A percentile compares a stretch with the other conserved stretches of the same genome.
Evolutionary conservation across 2,113 vertebrate genomes (phyloP).

Genomic region (Platichthys flesus): DNA sequence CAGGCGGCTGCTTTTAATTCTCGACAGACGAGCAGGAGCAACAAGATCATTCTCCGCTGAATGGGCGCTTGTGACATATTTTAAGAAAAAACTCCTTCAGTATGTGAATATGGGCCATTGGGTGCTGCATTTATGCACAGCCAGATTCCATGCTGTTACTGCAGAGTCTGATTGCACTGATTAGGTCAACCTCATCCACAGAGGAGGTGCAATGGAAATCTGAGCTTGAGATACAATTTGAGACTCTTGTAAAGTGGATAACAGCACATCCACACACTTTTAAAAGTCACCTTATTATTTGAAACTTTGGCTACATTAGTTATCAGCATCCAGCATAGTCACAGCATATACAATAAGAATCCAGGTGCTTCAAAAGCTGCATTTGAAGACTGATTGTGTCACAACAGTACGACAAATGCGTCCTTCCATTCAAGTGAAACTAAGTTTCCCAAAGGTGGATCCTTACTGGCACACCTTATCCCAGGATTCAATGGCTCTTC

Average conservation of each 20-base stretch:
- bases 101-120: background rate
- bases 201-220: slow-evolving; percentile 13
- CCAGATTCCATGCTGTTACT: background rate
- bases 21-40: background rate
- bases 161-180: slow-evolving; percentile 12
- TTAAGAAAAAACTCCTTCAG: background rate
- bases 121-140: background rate
- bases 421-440: no score
- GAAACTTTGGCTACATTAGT: no score
- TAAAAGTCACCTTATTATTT: no score
- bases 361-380: no score
- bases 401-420: no score
- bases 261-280: no score
- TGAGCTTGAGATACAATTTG: background rate
- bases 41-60: background rate
- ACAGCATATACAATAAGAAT: no score
- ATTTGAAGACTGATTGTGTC: no score
- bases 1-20: background rate
- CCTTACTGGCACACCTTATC: no score
- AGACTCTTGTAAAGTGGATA: background rate
- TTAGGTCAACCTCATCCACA: slow-evolving; percentile 14
- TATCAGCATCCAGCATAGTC: no score
- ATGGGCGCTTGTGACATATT: background rate
- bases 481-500: no score
- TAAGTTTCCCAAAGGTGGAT: no score